Percentiles rank a stretch among this genome's conserved stretches.
phyloP scores from a whole-genome alignment of 2,888 invertebrate genomes.

The Leptinotarsa juncta region DNA sequence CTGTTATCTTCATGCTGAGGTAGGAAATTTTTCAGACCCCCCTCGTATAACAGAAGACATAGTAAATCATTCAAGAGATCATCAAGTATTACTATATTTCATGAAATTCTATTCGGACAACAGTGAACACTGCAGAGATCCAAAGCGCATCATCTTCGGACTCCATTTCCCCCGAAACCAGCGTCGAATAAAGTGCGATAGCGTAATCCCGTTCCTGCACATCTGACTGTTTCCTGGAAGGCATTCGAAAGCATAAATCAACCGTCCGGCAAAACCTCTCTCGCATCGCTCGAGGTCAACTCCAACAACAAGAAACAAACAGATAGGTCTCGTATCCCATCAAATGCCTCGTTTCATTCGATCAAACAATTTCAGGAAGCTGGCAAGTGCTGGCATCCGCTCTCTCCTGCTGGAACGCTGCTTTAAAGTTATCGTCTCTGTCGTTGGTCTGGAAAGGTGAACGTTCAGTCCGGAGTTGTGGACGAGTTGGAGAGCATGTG shows the following conservation, averaged over 20 bases:
- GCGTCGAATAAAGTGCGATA: not conserved
- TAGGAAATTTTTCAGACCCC: no score
- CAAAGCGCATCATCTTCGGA: no score
- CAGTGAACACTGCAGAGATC: no score
- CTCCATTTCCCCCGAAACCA: not conserved
- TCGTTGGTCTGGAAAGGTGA: conserved; percentile 1
- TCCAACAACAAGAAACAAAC: conserved; percentile 35
- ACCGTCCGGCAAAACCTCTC: conserved; percentile 5
- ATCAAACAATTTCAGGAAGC: conserved; percentile 37
- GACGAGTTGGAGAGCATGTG: not conserved
- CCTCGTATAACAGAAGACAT: no score
- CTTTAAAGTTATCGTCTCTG: conserved; percentile 6
- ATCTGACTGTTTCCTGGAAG: conserved; percentile 16
- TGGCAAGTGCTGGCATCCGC: conserved; percentile 28
- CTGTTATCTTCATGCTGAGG: no score
- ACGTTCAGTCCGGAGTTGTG: conserved; percentile 3
- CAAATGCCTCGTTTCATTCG: conserved; percentile 34
- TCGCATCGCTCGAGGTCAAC: conserved; percentile 29
- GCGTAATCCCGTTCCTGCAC: not conserved
- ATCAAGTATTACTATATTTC: no score
- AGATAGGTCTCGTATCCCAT: conserved; percentile 31
- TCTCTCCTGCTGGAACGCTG: not conserved
- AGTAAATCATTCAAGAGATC: no score
- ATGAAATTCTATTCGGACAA: no score
- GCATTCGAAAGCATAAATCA: conserved; percentile 12